Evolutionary conservation across 2,888 invertebrate species (phyloP), one percentile per base, ranked within the genome.

Genomic region (Brachypterus glaber): DNA sequence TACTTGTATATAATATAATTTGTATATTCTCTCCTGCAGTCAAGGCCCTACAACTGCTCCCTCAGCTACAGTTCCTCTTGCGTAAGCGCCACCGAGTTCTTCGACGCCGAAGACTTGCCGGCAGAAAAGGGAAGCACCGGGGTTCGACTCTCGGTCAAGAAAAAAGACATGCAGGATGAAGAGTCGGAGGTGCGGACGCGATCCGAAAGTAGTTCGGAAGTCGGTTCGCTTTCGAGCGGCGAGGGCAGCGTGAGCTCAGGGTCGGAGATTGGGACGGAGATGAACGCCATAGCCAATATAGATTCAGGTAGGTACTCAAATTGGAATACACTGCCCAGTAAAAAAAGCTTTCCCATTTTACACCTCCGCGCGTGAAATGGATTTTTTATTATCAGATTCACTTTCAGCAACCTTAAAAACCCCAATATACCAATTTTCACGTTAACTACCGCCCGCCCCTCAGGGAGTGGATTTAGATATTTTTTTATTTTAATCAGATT

Each of bases 51-150:
- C 52, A 74, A 73, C 45, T 73, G 73, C 55, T 81, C 81, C 0
- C 63, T 80, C 30, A 82, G 82, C 58, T 80, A 80, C 62, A 83
- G 82, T 55, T 84, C 82, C 15, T 83, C 83, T 1, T 79, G 82
- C 51, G 74, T 82, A 15, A 81, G 80, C 40, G 79, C 79, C 0
- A 79, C 81, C 0, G 82, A 87, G 63, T 86, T 85, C 68, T 85
- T 82, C 59, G 86, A 87, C 62, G 87, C 86, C 1, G 82, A 82
- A 57, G 85, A 84, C 49, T 60, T 70, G 26, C 56, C 59, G 7
- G 41, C 45, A 17, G 55, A 54, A 21, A 53, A 54, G 27, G 21
- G 21, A 9, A 21, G 7, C 5, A 9, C 9, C 9, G 21, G 21
- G 21, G 11, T 11, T 4, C 27, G 27, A 11, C 21, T 21, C 21